phyloP scores from a whole-genome alignment of 30 jellyfish, hydroid and myxozoan species.

The Aurelia sp. region DNA sequence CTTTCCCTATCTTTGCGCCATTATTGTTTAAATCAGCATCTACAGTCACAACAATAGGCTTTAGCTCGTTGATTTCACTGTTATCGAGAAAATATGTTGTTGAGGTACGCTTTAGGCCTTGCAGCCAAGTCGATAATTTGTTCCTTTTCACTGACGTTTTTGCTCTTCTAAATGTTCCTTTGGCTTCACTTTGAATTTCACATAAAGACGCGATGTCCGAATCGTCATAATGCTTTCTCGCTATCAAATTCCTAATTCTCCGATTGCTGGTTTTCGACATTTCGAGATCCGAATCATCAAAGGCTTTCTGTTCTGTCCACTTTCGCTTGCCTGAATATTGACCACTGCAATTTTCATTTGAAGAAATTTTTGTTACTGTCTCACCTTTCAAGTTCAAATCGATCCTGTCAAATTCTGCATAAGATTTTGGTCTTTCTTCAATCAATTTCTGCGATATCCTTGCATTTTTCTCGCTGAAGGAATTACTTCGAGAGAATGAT shows the following conservation, averaged over 20 bases:
- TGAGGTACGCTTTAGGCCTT: slow-evolving; percentile 7
- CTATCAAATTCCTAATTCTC: not conserved
- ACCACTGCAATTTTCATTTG: not conserved
- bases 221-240: slow-evolving; percentile 16
- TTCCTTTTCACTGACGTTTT: not conserved
- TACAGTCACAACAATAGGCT: not conserved
- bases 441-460: not conserved
- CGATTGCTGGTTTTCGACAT: not conserved
- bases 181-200: not conserved
- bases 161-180: not conserved
- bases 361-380: not conserved
- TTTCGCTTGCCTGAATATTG: not conserved
- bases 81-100: slow-evolving; percentile 45
- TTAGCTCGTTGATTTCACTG: not conserved
- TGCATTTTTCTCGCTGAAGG: not conserved
- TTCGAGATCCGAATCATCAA: slow-evolving; percentile 22
- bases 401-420: slow-evolving; percentile 14
- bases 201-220: slow-evolving; percentile 6
- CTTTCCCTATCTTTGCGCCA: not conserved
- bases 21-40: not conserved
- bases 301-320: not conserved
- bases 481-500: slow-evolving; percentile 2
- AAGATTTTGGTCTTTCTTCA: slow-evolving; percentile 35
- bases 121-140: slow-evolving; percentile 22
- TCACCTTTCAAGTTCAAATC: not conserved